Percentiles rank a stretch among this genome's conserved stretches.
These are phyloP conservation scores for Ichneumoninae sp. DNA, from an alignment of 2,888 invertebrate species.

Conservation along the genomic window DNA sequence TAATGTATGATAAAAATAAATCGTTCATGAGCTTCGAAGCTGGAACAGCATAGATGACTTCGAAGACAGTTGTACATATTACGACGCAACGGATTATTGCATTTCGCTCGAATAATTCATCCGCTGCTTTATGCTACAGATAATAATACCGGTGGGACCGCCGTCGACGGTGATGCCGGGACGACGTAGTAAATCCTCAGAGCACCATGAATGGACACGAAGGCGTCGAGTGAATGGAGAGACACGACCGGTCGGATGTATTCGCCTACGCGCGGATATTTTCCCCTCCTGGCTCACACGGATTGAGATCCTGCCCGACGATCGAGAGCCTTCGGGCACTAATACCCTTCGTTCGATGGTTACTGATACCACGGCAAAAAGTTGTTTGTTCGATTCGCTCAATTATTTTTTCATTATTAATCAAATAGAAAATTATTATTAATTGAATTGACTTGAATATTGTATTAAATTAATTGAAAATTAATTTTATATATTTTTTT, in stretches of 20 bases:
- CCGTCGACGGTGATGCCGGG: constrained; percentile 55
- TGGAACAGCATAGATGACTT: not conserved
- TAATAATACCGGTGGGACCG: constrained; percentile 67
- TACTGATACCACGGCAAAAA: not conserved
- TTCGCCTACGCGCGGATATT: constrained; percentile 69
- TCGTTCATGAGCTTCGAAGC: not conserved
- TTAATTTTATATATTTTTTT: no score
- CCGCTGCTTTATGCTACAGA: constrained; percentile 37
- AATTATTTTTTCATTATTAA: not conserved
- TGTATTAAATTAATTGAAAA: no score
- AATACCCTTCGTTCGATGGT: not conserved
- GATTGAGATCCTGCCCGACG: constrained; percentile 39
- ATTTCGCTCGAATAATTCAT: constrained; percentile 11
- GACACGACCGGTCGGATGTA: constrained; percentile 55
- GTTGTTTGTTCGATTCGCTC: not conserved
- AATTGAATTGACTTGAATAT: no score
- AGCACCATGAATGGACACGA: constrained; percentile 81
- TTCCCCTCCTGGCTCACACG: constrained; percentile 56
- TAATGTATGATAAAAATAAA: not conserved
- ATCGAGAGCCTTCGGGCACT: constrained; percentile 15
- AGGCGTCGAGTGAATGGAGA: constrained; percentile 79
- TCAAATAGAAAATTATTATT: no score
- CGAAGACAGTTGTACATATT: not conserved
- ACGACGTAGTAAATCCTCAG: constrained; percentile 71
- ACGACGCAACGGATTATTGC: not conserved